Evolutionary conservation across 2,113 vertebrate species (phyloP).

Genomic region (Oryzias javanicus): DNA sequence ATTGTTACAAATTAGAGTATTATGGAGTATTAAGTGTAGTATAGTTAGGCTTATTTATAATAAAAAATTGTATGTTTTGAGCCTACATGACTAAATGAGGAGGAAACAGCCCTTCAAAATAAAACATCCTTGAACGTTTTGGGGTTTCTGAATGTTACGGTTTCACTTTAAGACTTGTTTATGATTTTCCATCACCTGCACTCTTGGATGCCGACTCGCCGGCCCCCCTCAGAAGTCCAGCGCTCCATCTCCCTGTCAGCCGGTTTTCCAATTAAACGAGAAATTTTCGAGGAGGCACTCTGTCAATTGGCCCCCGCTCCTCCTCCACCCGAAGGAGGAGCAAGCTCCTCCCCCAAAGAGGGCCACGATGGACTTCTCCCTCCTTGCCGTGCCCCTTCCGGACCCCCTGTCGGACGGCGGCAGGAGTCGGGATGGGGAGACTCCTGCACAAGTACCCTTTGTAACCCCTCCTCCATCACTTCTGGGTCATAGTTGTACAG

Average conservation of each 20-base stretch:
- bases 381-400: slow-evolving; percentile 75
- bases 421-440: slow-evolving; percentile 22
- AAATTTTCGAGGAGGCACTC: slow-evolving; percentile 87
- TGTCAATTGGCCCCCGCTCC: slow-evolving; percentile 76
- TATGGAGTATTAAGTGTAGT: too few species aligned
- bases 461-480: slow-evolving; percentile 12
- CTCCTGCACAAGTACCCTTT: slow-evolving; percentile 57
- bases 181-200: slow-evolving; percentile 12
- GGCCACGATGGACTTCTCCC: slow-evolving; percentile 91
- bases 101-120: too few species aligned
- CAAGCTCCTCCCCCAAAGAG: slow-evolving; percentile 71
- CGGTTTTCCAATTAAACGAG: slow-evolving; percentile 70
- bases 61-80: too few species aligned
- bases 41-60: too few species aligned
- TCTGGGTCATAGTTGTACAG: slow-evolving; percentile 28
- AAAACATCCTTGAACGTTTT: too few species aligned
- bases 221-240: slow-evolving; percentile 39
- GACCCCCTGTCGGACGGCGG: slow-evolving; percentile 66
- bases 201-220: slow-evolving; percentile 3
- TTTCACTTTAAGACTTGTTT: neutral
- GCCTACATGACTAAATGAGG: too few species aligned
- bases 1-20: too few species aligned
- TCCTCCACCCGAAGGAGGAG: slow-evolving; percentile 71
- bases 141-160: too few species aligned
- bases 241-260: slow-evolving; percentile 48